phyloP scores from a whole-genome alignment of 2,797 vertebrate species.

The Acanthurus tractus region DNA sequence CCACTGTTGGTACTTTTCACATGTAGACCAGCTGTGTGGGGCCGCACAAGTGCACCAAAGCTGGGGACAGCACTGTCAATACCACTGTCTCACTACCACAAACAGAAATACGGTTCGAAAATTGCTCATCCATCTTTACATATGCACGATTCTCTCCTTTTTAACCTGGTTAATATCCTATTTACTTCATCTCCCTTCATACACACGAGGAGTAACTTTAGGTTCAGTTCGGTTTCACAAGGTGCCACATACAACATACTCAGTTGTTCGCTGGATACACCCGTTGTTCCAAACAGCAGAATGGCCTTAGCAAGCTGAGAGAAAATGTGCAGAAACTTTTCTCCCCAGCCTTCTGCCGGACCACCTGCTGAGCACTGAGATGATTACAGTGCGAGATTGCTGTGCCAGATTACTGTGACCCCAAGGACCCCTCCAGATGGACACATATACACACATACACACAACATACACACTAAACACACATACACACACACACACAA shows the following conservation, averaged over 20 bases:
- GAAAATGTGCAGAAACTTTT: conserved; percentile 72
- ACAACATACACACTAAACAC: conserved; percentile 41
- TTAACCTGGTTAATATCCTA: conserved; percentile 17
- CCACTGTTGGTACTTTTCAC: conserved; percentile 40
- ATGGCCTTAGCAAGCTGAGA: conserved; percentile 39
- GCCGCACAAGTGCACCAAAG: conserved; percentile 49
- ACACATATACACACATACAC: conserved; percentile 57
- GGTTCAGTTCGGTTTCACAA: neutral
- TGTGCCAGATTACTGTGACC: conserved; percentile 83
- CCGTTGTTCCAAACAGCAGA: conserved; percentile 12
- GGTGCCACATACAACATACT: neutral
- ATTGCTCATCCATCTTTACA: conserved; percentile 34
- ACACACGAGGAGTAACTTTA: conserved; percentile 21
- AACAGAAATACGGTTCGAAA: conserved; percentile 44
- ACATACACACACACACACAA: conserved; percentile 36
- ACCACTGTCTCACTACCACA: conserved; percentile 14
- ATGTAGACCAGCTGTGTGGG: conserved; percentile 28
- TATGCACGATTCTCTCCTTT: neutral
- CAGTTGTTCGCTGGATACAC: conserved; percentile 6
- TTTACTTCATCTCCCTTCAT: neutral
- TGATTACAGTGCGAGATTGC: conserved; percentile 81
- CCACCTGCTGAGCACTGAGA: conserved; percentile 80
- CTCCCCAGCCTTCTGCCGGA: conserved; percentile 70
- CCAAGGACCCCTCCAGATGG: conserved; percentile 79
- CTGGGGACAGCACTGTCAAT: conserved; percentile 42